These are phyloP conservation scores for Sylvietta virens DNA, from an alignment of 2,113 vertebrate species.

Conservation along the genomic window DNA sequence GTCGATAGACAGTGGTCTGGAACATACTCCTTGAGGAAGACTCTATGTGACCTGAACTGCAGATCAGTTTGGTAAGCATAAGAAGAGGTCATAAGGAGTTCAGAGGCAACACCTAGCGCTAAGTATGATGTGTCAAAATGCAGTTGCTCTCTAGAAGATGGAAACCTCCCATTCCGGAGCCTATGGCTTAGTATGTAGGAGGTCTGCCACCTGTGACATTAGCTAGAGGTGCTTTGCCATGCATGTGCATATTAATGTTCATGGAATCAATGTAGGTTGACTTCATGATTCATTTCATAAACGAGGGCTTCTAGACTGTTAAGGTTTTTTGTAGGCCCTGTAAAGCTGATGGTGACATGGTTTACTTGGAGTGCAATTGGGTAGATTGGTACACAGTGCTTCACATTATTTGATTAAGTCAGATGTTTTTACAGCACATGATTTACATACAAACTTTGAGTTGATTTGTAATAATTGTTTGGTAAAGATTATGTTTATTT, in stretches of 20 bases:
- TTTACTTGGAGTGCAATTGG: neutral
- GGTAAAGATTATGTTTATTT: neutral
- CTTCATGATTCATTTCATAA: neutral
- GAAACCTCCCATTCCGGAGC: neutral
- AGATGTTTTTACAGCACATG: neutral
- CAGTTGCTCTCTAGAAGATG: neutral
- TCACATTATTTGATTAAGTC: neutral
- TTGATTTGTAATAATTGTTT: neutral
- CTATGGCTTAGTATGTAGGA: neutral
- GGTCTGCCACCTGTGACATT: neutral
- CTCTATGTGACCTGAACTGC: neutral
- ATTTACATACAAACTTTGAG: neutral
- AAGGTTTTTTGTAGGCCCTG: neutral
- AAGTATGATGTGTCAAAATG: neutral
- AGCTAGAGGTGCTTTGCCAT: neutral
- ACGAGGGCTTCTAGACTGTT: neutral
- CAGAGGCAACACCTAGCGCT: neutral
- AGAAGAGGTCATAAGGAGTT: neutral
- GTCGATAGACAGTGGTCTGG: neutral
- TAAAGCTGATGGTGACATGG: neutral
- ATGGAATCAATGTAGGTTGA: neutral
- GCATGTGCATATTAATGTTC: neutral
- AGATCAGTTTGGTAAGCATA: neutral
- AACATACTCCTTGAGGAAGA: accelerated
- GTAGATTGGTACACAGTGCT: neutral